Evolutionary conservation across 2,113 vertebrate genomes (phyloP).

Genomic region (Rhinolophus ferrumequinum): DNA sequence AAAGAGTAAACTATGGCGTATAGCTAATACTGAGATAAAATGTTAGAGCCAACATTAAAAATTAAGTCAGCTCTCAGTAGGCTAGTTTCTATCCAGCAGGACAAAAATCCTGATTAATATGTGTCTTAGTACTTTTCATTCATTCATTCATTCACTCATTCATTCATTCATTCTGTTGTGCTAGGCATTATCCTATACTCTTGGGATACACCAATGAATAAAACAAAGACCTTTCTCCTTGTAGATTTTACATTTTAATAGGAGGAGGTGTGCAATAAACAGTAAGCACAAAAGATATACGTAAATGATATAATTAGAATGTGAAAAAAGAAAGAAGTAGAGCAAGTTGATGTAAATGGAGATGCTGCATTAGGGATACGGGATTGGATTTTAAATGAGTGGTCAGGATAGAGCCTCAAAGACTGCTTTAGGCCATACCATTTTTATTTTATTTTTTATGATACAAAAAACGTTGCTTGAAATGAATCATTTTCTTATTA

Average conservation of each 20-base stretch:
- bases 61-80: not conserved
- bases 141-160: not conserved
- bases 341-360: not conserved
- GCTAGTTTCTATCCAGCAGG: not conserved
- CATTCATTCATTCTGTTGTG: not conserved
- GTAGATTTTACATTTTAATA: not conserved
- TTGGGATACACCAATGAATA: not conserved
- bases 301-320: not conserved
- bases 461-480: not conserved
- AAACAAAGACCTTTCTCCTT: not conserved
- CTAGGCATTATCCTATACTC: not conserved
- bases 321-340: not conserved
- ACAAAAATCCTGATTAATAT: not conserved
- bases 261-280: not conserved
- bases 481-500: not conserved
- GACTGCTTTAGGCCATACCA: not conserved
- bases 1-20: not conserved
- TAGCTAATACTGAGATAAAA: not conserved
- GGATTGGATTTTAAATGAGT: not conserved
- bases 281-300: not conserved
- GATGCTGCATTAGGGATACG: not conserved
- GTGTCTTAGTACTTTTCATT: not conserved
- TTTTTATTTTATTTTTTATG: not conserved
- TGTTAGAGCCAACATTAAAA: not conserved
- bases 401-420: not conserved